Conservation (phyloP, 1,140 invertebrate genomes). For the Hetaerina americana region DNA sequence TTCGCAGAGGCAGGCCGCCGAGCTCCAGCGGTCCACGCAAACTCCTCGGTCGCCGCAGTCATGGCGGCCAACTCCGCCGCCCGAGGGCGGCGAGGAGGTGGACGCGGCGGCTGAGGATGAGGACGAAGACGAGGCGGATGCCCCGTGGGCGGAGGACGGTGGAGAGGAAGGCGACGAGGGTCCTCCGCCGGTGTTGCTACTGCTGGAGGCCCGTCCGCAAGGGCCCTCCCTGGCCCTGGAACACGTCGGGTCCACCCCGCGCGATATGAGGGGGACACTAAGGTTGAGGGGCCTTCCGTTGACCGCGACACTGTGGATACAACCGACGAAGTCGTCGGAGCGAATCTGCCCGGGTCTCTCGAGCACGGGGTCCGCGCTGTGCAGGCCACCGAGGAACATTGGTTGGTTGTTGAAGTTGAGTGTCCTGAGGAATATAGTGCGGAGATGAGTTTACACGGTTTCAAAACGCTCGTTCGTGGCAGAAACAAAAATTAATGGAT, state of each 20-base stretch:
- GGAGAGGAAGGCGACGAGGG: background rate
- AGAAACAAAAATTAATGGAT: no score
- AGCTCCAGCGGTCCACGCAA: conserved; percentile 76
- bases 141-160: conserved; percentile 14
- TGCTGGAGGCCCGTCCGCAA: conserved; percentile 25
- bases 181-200: conserved; percentile 10
- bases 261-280: conserved; percentile 54
- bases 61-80: no score
- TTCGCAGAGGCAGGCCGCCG: conserved; percentile 23
- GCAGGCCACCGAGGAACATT: conserved; percentile 70
- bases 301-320: conserved; percentile 76
- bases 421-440: conserved; percentile 44
- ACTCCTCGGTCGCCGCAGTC: conserved; percentile 48
- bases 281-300: conserved; percentile 72
- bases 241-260: conserved; percentile 61
- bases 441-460: no score
- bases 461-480: no score
- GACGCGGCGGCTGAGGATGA: conserved; percentile 15
- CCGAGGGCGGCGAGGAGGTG: conserved; percentile 28
- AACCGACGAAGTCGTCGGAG: conserved; percentile 85
- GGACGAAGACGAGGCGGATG: background rate
- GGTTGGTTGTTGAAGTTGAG: conserved; percentile 86
- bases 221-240: conserved; percentile 38
- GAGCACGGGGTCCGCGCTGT: conserved; percentile 66
- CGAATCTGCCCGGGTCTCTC: conserved; percentile 77